A percentile compares a stretch with the other conserved stretches of the same genome.
phyloP scores from a whole-genome alignment of 2,797 vertebrate genomes.

The Phoeniculus purpureus region DNA sequence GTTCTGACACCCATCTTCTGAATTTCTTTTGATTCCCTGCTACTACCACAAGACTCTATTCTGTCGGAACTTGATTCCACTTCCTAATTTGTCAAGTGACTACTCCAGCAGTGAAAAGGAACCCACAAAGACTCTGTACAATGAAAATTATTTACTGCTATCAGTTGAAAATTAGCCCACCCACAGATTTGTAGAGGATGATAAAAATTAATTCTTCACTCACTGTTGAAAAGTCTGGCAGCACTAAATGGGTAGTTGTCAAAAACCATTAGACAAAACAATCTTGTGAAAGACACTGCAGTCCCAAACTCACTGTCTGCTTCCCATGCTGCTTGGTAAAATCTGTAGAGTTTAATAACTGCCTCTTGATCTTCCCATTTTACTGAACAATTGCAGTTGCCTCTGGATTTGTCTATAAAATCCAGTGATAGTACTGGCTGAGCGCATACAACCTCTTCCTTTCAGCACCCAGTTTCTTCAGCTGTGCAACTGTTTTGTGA shows the following conservation, averaged over 20 bases:
- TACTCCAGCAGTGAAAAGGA: not conserved
- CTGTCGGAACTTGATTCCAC: not conserved
- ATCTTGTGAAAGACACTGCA: not conserved
- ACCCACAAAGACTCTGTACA: not conserved
- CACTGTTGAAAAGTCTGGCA: not conserved
- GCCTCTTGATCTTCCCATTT: not conserved
- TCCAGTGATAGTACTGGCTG: not conserved
- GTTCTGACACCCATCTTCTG: not conserved
- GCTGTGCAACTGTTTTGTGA: not conserved
- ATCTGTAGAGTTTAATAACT: not conserved
- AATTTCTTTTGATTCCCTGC: not conserved
- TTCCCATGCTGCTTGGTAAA: not conserved
- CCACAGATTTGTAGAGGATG: not conserved
- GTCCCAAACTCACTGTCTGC: not conserved
- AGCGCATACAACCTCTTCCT: not conserved
- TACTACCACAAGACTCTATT: not conserved
- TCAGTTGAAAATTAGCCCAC: conserved; percentile 30
- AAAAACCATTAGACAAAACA: not conserved
- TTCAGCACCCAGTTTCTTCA: not conserved
- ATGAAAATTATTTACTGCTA: conserved; percentile 24
- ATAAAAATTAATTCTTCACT: not conserved
- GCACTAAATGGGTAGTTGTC: not conserved
- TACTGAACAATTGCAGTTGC: not conserved
- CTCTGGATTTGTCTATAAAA: not conserved
- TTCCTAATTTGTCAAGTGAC: not conserved